Base-by-base conservation (phyloP, 2,797 vertebrate species). In the Argyrosomus regius region DNA sequence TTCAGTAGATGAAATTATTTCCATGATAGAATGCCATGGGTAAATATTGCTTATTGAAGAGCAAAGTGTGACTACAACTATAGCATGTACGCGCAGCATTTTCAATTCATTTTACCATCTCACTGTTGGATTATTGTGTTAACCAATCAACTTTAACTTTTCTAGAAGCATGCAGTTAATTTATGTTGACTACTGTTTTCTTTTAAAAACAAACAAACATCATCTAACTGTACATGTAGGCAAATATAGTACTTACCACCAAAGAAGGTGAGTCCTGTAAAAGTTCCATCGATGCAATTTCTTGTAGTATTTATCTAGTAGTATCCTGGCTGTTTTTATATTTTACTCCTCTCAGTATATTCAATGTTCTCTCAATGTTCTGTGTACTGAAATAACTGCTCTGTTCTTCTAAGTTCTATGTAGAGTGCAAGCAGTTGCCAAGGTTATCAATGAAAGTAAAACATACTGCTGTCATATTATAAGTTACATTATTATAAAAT, bases 201-300 rank as follows among this genome's bases (percentile, higher is more conserved):
- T 11, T 39, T 39, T 39, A 39, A 39, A 39, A 39, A 39, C 35
- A 35, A 8, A 35, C 35, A 39, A 9, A 9, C 35, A 39, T 39
- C 35, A 2, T 39, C 31, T 22, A 11, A 18, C 16, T 48, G 5
- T 22, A 52, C 20, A 22, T 52, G 3, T 39, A 52, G n/a, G 14
- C 22, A 54, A 45, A 56, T 54, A 8, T 8, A 8, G 2, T 46
- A 69, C 66, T 31, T 45, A 68, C 31, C 35, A 67, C 16, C 50
- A 43, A 53, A 53, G 14, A 24, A 43, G n/a, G 59, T 45, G 59
- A 13, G n/a, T 66, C 49, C 31, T 53, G 31, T 66, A 24, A 68
- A 54, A 13, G 50, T 26, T 43, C 35, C n/a, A 26, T 53, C 12
- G 6, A 17, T n/a, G 28, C 35, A 35, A 8, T 53, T 41, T 16